phyloP scores from a whole-genome alignment of 2,113 vertebrate species.

The Leptodactylus fuscus region DNA sequence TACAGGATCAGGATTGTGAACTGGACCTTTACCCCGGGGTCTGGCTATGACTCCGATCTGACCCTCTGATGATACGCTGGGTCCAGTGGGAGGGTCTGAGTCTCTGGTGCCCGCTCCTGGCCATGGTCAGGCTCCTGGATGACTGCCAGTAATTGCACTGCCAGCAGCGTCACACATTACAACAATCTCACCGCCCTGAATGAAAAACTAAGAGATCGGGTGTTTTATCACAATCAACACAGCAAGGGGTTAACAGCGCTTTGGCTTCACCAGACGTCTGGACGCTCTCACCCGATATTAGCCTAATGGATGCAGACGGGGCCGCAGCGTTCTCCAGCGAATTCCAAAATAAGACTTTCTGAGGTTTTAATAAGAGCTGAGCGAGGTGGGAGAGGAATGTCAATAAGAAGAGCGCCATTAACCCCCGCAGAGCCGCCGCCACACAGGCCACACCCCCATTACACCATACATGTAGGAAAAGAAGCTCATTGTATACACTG shows the following conservation, averaged over 20 bases:
- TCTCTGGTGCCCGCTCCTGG: too few species aligned
- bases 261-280: neutral
- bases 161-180: too few species aligned
- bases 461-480: too few species aligned
- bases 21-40: too few species aligned
- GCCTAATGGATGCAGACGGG: slow-evolving; percentile 35
- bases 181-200: neutral
- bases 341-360: slow-evolving; percentile 29
- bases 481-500: too few species aligned
- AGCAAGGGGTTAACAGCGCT: neutral
- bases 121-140: too few species aligned
- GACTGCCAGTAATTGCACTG: too few species aligned
- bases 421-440: neutral
- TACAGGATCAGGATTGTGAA: too few species aligned
- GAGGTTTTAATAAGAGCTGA: slow-evolving; percentile 12
- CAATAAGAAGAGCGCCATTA: neutral
- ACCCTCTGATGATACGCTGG: too few species aligned
- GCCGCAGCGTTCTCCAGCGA: neutral
- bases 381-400: neutral
- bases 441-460: neutral
- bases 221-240: neutral
- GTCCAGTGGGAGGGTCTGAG: too few species aligned
- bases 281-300: slow-evolving; percentile 35
- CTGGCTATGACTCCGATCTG: too few species aligned
- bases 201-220: neutral